A percentile compares a stretch with the other conserved stretches of the same genome.
Conservation (phyloP, 2,888 invertebrate species). For the Cancer borealis region DNA sequence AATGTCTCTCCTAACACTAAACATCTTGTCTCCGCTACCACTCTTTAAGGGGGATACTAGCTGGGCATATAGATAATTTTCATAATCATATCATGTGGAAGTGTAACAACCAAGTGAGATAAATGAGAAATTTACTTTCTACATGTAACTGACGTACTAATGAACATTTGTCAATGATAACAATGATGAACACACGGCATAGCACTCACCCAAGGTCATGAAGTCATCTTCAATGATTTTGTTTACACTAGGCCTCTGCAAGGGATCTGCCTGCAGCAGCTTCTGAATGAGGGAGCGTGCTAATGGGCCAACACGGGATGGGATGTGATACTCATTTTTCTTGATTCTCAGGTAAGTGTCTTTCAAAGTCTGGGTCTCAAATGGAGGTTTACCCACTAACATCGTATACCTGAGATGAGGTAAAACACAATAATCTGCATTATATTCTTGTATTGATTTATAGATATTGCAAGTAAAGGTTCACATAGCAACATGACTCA, state of each 20-base stretch:
- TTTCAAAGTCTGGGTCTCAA: constrained; percentile 96
- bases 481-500: too few species aligned
- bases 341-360: constrained; percentile 97
- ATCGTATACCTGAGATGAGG: constrained; percentile 87
- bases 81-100: too few species aligned
- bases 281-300: constrained; percentile 77
- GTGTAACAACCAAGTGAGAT: too few species aligned
- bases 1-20: too few species aligned
- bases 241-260: constrained; percentile 88
- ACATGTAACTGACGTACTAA: too few species aligned
- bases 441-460: background rate
- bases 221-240: constrained; percentile 83
- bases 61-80: too few species aligned
- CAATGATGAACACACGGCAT: background rate
- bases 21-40: too few species aligned
- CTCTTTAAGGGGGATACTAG: too few species aligned
- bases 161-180: background rate
- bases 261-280: constrained; percentile 85
- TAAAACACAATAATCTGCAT: background rate
- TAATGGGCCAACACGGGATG: constrained; percentile 79
- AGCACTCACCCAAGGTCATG: constrained; percentile 79
- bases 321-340: constrained; percentile 92
- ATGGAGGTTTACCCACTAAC: constrained; percentile 97
- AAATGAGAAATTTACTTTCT: too few species aligned
- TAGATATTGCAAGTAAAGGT: background rate